Percentiles rank a stretch among this genome's conserved stretches.
Evolutionary conservation across 2,888 invertebrate genomes (phyloP).

Genomic region (Tipula lateralis): DNA sequence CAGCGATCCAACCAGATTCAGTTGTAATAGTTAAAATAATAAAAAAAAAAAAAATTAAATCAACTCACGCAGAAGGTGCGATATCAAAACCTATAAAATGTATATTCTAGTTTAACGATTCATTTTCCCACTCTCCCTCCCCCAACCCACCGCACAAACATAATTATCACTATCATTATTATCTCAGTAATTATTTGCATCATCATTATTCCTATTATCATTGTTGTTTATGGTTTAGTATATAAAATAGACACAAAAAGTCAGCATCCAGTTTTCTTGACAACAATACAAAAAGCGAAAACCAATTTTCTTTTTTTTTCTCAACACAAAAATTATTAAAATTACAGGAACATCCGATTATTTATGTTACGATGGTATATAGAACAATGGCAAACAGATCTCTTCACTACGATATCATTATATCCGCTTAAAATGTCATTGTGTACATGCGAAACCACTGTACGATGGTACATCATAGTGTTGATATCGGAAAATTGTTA

Average conservation of each 20-base stretch:
- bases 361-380: not conserved
- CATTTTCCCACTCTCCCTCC: too few species aligned
- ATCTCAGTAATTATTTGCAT: not conserved
- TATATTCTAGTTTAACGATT: too few species aligned
- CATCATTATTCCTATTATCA: not conserved
- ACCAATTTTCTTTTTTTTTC: not conserved
- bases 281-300: not conserved
- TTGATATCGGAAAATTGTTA: not conserved
- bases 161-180: conserved; percentile 12
- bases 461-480: not conserved
- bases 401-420: not conserved
- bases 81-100: too few species aligned
- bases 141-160: too few species aligned
- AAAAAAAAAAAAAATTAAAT: too few species aligned
- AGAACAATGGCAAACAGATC: not conserved
- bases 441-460: too few species aligned
- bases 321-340: conserved; percentile 4
- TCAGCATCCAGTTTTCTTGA: not conserved
- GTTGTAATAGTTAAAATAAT: too few species aligned
- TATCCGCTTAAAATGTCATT: not conserved
- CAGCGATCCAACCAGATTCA: too few species aligned
- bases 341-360: conserved; percentile 9
- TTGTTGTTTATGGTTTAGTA: not conserved
- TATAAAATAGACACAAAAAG: not conserved
- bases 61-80: too few species aligned